Evolutionary conservation across 2,113 vertebrate genomes (phyloP).

Genomic region (Benthochromis sp.): DNA sequence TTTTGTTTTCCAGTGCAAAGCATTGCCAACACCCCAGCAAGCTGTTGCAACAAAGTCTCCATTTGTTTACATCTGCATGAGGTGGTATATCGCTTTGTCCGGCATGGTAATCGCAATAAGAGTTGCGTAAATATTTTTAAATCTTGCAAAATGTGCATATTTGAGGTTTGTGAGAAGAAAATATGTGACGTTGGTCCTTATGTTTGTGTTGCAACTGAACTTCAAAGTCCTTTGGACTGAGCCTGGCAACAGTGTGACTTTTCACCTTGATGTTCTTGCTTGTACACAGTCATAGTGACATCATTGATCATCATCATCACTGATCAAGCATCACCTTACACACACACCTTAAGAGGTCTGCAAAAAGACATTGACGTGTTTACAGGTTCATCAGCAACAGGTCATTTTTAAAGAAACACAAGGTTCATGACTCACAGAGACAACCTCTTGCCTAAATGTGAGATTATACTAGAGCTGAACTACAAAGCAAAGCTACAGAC

Average conservation of each 20-base stretch:
- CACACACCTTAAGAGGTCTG: neutral
- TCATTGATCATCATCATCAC: neutral
- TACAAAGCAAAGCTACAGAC: constrained; percentile 57
- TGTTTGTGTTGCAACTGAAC: neutral
- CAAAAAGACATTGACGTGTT: neutral
- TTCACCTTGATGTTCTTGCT: neutral
- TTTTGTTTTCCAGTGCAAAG: neutral
- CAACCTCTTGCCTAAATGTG: constrained; percentile 21
- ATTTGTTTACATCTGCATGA: neutral
- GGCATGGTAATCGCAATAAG: neutral
- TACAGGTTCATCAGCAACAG: neutral
- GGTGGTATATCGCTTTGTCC: neutral
- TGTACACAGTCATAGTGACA: neutral
- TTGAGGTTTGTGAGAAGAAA: neutral
- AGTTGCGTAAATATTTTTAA: neutral
- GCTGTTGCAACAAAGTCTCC: neutral
- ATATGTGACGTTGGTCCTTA: neutral
- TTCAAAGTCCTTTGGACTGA: neutral
- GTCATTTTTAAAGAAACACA: neutral
- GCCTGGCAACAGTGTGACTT: neutral
- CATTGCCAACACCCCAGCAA: neutral
- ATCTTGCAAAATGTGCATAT: neutral
- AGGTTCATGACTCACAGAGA: neutral
- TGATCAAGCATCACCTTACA: neutral
- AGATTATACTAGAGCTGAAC: constrained; percentile 27